Conservation (phyloP, 2,113 vertebrate genomes). For the Astatotilapia flaviijosephi region DNA sequence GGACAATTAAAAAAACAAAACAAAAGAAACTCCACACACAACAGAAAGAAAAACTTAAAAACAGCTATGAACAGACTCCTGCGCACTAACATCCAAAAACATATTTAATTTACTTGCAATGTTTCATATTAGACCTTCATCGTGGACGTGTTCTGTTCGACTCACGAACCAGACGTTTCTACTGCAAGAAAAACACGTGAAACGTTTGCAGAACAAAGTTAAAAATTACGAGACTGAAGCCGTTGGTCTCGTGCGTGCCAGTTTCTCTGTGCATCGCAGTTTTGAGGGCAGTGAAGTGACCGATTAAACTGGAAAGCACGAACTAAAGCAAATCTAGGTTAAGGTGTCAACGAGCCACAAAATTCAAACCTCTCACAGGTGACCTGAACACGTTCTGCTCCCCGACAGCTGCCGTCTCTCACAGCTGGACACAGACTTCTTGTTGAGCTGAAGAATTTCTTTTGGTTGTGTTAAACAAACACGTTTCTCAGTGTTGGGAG, state of each 20-base stretch:
- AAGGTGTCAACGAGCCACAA: neutral
- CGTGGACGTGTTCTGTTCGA: neutral
- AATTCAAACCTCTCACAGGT: neutral
- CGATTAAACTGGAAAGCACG: neutral
- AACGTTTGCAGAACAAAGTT: neutral
- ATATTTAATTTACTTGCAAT: neutral
- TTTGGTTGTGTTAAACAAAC: neutral
- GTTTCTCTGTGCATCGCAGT: neutral
- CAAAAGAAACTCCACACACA: neutral
- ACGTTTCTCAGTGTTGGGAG: too few species aligned
- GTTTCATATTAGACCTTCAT: neutral
- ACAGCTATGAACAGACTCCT: neutral
- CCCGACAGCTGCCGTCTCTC: fast-evolving
- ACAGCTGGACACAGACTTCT: neutral
- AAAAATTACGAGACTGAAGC: neutral
- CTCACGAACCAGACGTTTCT: neutral
- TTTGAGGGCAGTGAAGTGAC: neutral
- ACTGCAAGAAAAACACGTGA: neutral
- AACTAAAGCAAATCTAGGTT: neutral
- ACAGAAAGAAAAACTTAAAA: neutral
- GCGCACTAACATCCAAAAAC: neutral
- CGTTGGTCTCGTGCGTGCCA: neutral
- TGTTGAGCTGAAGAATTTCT: neutral
- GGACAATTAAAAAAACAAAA: neutral
- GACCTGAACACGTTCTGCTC: neutral